Evolutionary conservation across 2,888 invertebrate species (phyloP).

Genomic region (Caenorhabditis panamensis): DNA sequence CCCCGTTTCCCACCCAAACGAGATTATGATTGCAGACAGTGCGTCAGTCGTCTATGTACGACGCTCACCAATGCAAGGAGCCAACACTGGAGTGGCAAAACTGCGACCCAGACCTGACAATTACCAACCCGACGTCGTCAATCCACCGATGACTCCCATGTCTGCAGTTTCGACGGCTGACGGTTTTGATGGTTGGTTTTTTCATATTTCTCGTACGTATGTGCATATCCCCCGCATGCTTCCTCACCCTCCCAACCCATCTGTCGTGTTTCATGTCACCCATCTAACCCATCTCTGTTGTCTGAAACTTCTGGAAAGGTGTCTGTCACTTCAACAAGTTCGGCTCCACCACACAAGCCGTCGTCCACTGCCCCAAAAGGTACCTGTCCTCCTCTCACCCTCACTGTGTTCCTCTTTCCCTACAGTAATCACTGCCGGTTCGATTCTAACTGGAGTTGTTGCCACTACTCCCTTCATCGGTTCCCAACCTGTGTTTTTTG

Average conservation of each 20-base stretch:
- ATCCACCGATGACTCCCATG: slow-evolving; percentile 60
- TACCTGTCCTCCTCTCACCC: background rate
- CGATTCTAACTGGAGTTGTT: slow-evolving; percentile 61
- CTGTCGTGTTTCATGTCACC: slow-evolving; percentile 11
- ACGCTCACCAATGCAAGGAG: slow-evolving; percentile 71
- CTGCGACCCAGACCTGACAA: slow-evolving; percentile 49
- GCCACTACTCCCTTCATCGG: slow-evolving; percentile 18
- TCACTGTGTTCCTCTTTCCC: slow-evolving; percentile 6
- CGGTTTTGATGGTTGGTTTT: slow-evolving; percentile 44
- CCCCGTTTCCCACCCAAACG: too few species aligned
- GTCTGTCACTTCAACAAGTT: slow-evolving; percentile 20
- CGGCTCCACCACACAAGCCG: slow-evolving; percentile 33
- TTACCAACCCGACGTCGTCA: slow-evolving; percentile 15
- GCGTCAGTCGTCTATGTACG: slow-evolving; percentile 66
- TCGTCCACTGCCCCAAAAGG: slow-evolving; percentile 46
- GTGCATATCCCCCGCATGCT: slow-evolving; percentile 1
- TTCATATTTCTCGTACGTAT: background rate
- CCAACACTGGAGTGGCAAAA: slow-evolving; percentile 65
- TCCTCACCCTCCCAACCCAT: background rate
- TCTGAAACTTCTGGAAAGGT: slow-evolving; percentile 25
- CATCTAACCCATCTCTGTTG: slow-evolving; percentile 12
- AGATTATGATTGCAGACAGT: slow-evolving; percentile 29
- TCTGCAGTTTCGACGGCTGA: slow-evolving; percentile 46
- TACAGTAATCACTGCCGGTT: slow-evolving; percentile 64
- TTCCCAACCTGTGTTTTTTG: slow-evolving; percentile 23